phyloP scores from a whole-genome alignment of 2,888 invertebrate species.

The Urechis unicinctus region DNA sequence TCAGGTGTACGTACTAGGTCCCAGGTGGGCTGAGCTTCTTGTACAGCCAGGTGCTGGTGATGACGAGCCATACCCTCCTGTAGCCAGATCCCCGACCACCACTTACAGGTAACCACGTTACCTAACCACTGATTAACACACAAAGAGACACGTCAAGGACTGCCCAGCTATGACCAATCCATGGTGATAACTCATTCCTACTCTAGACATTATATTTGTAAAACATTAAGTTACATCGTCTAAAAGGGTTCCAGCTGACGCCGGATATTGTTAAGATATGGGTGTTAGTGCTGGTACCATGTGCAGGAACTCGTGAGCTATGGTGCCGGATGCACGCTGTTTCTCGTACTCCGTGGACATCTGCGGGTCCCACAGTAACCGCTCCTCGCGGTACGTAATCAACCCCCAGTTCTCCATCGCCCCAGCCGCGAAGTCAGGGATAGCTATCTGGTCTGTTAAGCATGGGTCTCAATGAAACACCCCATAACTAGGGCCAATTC shows the following conservation, averaged over 20 bases:
- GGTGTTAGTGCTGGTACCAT: constrained; percentile 6
- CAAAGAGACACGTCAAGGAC: not conserved
- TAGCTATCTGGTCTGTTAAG: constrained; percentile 12
- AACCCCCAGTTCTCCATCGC: constrained; percentile 21
- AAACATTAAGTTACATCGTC: no score
- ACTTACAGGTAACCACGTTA: constrained; percentile 9
- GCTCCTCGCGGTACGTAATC: constrained; percentile 13
- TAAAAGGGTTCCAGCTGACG: not conserved
- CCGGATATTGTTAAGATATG: no score
- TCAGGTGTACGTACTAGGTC: no score
- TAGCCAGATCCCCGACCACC: constrained; percentile 11
- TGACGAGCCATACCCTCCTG: constrained; percentile 8
- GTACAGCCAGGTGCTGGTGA: constrained; percentile 6
- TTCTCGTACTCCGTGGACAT: constrained; percentile 8
- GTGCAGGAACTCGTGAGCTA: constrained; percentile 16
- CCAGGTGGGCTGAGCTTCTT: constrained; percentile 3
- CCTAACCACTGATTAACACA: constrained; percentile 8
- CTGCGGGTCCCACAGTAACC: constrained; percentile 10
- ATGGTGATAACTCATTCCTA: not conserved
- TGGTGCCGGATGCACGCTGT: constrained; percentile 11
- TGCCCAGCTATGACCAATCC: not conserved
- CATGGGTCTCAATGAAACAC: no score
- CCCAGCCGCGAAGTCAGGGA: constrained; percentile 13
- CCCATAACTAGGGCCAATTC: no score
- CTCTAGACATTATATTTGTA: no score